Conservation (phyloP, 2,113 vertebrate species). For the Chunga burmeisteri region DNA sequence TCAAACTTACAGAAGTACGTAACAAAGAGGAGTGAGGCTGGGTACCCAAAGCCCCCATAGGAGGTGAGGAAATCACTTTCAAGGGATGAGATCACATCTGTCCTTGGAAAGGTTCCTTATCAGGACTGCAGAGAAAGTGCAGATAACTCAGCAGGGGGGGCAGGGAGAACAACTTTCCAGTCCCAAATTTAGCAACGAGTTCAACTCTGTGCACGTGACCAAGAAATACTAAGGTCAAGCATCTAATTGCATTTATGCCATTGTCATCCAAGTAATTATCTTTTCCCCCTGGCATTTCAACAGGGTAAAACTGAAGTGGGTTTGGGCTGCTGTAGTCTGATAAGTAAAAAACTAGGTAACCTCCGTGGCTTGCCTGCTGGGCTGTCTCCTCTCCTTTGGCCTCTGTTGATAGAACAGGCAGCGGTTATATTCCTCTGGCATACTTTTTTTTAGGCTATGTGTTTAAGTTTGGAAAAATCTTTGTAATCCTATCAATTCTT, state of each 20-base stretch:
- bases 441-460: not conserved
- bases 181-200: conserved; percentile 24
- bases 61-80: not conserved
- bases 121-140: not conserved
- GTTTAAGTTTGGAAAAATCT: not conserved
- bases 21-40: not conserved
- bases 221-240: conserved; percentile 1
- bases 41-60: not conserved
- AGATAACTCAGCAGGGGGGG: not conserved
- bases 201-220: conserved; percentile 3
- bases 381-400: not conserved
- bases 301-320: not conserved
- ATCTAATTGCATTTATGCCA: conserved; percentile 7
- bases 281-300: not conserved
- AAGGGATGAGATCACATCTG: not conserved
- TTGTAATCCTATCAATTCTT: not conserved
- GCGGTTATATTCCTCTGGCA: not conserved
- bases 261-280: conserved; percentile 31
- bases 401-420: not conserved
- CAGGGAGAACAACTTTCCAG: not conserved
- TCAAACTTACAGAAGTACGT: not conserved
- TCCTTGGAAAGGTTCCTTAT: not conserved
- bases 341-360: conserved; percentile 43
- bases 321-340: not conserved
- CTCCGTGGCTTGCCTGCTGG: not conserved